Conservation (phyloP, 2,113 vertebrate species). For the Phaetusa simplex region DNA sequence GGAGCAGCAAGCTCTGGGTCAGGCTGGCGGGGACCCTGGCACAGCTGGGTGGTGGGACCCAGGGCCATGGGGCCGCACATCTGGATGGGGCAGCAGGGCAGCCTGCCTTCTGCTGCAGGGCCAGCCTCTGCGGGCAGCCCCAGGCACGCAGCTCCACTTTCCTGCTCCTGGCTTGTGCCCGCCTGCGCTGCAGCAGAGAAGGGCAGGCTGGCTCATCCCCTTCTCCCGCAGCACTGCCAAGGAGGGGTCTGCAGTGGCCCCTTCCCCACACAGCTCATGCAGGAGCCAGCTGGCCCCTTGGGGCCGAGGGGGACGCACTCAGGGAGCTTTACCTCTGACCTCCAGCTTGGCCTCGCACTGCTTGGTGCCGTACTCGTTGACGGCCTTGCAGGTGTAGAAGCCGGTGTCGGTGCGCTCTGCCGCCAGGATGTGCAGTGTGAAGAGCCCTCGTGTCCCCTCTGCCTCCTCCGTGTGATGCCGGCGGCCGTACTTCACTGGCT, state of each 20-base stretch:
- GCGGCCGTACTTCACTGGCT: constrained; percentile 87
- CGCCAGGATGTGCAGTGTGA: constrained; percentile 85
- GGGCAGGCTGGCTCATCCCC: neutral
- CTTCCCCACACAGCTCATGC: neutral
- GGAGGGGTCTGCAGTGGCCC: neutral
- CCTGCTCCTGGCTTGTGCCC: neutral
- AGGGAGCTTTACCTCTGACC: constrained; percentile 85
- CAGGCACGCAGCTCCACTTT: neutral
- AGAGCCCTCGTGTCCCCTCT: constrained; percentile 75
- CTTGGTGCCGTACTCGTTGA: constrained; percentile 95
- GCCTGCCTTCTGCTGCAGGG: neutral
- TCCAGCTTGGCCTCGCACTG: constrained; percentile 92
- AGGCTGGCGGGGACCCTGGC: neutral
- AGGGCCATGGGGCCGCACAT: neutral
- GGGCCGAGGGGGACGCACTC: neutral
- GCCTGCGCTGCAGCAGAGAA: rapidly evolving
- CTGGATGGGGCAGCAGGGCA: neutral
- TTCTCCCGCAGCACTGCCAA: neutral
- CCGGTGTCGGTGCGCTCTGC: constrained; percentile 84
- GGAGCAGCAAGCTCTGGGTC: neutral
- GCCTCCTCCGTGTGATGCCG: constrained; percentile 82
- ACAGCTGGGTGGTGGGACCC: neutral
- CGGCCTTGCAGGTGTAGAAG: constrained; percentile 93
- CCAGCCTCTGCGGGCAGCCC: neutral
- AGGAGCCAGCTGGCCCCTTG: neutral